phyloP scores from a whole-genome alignment of 2,797 vertebrate species.

The Anguilla pacifica region DNA sequence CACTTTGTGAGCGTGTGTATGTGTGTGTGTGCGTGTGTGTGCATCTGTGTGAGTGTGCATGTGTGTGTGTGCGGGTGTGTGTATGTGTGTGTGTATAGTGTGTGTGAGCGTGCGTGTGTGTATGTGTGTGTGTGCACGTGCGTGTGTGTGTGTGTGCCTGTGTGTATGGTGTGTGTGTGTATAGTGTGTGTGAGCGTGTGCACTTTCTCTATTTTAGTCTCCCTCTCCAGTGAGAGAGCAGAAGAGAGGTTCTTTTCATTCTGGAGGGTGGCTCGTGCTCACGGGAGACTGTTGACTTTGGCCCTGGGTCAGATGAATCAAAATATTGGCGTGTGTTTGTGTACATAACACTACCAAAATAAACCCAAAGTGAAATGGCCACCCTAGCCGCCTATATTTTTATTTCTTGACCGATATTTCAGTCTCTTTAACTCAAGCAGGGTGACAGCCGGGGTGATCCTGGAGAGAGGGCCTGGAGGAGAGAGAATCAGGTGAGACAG shows the following conservation, averaged over 20 bases:
- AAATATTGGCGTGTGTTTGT: slow-evolving; percentile 32
- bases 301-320: slow-evolving; percentile 25
- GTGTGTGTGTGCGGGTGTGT: neutral
- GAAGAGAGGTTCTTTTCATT: slow-evolving; percentile 34
- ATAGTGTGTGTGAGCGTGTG: neutral
- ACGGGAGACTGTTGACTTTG: slow-evolving; percentile 24
- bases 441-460: slow-evolving; percentile 19
- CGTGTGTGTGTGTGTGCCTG: neutral
- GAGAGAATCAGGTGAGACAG: neutral
- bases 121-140: neutral
- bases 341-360: slow-evolving; percentile 36
- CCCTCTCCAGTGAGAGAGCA: neutral
- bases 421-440: neutral
- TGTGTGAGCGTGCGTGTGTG: neutral
- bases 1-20: neutral
- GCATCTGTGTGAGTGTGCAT: neutral
- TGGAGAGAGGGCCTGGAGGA: neutral
- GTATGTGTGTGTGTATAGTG: slow-evolving; percentile 10
- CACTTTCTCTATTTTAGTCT: neutral
- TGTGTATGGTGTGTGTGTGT: neutral
- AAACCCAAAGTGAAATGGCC: slow-evolving; percentile 13
- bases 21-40: neutral
- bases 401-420: slow-evolving; percentile 13
- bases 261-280: neutral
- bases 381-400: slow-evolving; percentile 12